A percentile compares a stretch with the other conserved stretches of the same genome.
Evolutionary conservation across 2,888 invertebrate genomes (phyloP).

Genomic region (Cremastinae sp.): DNA sequence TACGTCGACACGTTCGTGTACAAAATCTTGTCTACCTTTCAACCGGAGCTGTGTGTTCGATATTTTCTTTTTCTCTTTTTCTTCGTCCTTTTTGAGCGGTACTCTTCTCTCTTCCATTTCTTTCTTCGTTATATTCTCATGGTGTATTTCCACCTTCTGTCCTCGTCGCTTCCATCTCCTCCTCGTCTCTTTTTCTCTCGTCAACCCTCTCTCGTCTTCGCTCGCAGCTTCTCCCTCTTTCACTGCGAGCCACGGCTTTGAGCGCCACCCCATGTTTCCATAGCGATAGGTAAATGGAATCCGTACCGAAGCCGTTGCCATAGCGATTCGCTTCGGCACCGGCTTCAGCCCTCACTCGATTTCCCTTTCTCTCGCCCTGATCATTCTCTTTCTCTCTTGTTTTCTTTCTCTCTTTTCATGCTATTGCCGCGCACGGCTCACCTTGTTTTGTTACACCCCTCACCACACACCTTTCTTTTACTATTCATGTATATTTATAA

Average conservation of each 20-base stretch:
- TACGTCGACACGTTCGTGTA: constrained; percentile 31
- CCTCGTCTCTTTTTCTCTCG: constrained; percentile 42
- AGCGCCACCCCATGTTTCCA: constrained; percentile 79
- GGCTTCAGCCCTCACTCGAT: constrained; percentile 58
- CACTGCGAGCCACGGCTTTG: constrained; percentile 70
- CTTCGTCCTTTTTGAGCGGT: background rate
- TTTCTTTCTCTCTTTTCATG: constrained; percentile 45
- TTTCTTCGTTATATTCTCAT: constrained; percentile 31
- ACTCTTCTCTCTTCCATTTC: constrained; percentile 29
- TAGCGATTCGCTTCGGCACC: constrained; percentile 75
- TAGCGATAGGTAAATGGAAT: constrained; percentile 80
- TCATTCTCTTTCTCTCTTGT: too few species aligned
- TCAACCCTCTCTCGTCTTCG: constrained; percentile 40
- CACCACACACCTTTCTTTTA: constrained; percentile 36
- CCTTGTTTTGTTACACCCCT: constrained; percentile 65
- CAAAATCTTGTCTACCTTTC: constrained; percentile 51
- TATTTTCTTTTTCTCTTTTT: constrained; percentile 51
- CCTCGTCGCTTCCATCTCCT: too few species aligned
- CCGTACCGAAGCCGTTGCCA: constrained; percentile 79
- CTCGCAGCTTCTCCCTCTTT: constrained; percentile 56
- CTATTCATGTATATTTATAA: too few species aligned
- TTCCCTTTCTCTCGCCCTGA: constrained; percentile 58
- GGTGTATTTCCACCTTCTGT: constrained; percentile 1
- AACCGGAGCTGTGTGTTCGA: constrained; percentile 58
- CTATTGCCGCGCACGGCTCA: constrained; percentile 58